These are phyloP conservation scores for Ursus arctos DNA, from an alignment of 2,113 vertebrate species.

Conservation along the genomic window DNA sequence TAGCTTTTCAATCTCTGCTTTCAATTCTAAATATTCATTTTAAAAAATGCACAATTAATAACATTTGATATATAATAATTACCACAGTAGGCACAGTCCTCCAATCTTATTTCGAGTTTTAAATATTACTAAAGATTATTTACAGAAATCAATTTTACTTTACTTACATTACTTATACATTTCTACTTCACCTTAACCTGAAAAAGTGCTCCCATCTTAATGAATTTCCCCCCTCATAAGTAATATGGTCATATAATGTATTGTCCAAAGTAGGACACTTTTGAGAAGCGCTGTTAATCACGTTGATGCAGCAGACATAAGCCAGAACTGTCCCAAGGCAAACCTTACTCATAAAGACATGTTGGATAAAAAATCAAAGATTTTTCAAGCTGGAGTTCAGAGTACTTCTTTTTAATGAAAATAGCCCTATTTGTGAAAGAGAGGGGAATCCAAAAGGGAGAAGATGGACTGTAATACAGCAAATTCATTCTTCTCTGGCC, in stretches of 20 bases:
- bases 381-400: background rate
- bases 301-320: background rate
- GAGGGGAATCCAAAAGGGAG: background rate
- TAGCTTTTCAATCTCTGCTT: slow-evolving; percentile 97
- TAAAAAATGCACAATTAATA: background rate
- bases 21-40: slow-evolving; percentile 90
- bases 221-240: background rate
- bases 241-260: background rate
- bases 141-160: background rate
- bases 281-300: background rate
- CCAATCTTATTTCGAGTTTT: background rate
- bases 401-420: background rate
- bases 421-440: background rate
- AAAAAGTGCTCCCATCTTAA: background rate
- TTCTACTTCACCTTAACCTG: background rate
- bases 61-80: background rate
- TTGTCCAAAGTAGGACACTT: background rate
- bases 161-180: background rate
- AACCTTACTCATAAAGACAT: background rate
- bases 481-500: background rate
- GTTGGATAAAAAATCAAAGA: background rate
- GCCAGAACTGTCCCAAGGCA: background rate
- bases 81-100: background rate
- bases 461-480: background rate
- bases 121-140: background rate